Evolutionary conservation across 2,888 invertebrate species (phyloP).

Genomic region (Lycaena phlaeas): DNA sequence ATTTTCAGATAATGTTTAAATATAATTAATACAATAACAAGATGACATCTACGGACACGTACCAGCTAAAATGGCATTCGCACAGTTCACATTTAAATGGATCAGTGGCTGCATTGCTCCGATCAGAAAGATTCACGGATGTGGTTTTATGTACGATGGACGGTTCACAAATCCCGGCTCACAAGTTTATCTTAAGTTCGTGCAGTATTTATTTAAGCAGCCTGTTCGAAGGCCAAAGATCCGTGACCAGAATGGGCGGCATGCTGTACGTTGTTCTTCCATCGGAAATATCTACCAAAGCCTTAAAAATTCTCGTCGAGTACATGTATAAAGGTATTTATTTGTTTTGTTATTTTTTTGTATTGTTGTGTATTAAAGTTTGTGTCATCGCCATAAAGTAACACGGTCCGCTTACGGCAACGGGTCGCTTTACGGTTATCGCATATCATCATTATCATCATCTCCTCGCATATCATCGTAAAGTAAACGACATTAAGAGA

Average conservation of each 20-base stretch:
- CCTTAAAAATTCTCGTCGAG: slow-evolving; percentile 85
- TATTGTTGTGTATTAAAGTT: background rate
- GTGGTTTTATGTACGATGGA: slow-evolving; percentile 85
- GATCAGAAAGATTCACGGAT: slow-evolving; percentile 87
- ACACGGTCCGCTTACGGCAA: too few relatives aligned
- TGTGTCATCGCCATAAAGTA: too few relatives aligned
- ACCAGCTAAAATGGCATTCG: slow-evolving; percentile 92
- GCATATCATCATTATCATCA: too few relatives aligned
- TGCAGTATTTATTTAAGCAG: slow-evolving; percentile 76
- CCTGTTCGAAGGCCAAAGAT: slow-evolving; percentile 62
- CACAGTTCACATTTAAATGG: slow-evolving; percentile 87
- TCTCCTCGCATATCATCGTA: too few relatives aligned
- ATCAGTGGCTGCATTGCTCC: slow-evolving; percentile 83
- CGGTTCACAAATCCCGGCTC: slow-evolving; percentile 86
- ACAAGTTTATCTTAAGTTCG: slow-evolving; percentile 87
- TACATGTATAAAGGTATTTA: slow-evolving; percentile 84
- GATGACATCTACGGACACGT: slow-evolving; percentile 80
- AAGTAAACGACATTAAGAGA: too few relatives aligned
- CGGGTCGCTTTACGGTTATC: too few relatives aligned
- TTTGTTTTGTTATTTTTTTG: background rate
- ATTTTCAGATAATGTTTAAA: slow-evolving; percentile 11
- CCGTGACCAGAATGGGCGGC: slow-evolving; percentile 61
- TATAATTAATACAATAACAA: slow-evolving; percentile 23
- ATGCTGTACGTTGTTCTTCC: slow-evolving; percentile 82
- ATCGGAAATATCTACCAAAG: slow-evolving; percentile 84